Percentiles rank a stretch among this genome's conserved stretches.
phyloP scores from a whole-genome alignment of 1,140 invertebrate genomes.

The Argopecten irradians region DNA sequence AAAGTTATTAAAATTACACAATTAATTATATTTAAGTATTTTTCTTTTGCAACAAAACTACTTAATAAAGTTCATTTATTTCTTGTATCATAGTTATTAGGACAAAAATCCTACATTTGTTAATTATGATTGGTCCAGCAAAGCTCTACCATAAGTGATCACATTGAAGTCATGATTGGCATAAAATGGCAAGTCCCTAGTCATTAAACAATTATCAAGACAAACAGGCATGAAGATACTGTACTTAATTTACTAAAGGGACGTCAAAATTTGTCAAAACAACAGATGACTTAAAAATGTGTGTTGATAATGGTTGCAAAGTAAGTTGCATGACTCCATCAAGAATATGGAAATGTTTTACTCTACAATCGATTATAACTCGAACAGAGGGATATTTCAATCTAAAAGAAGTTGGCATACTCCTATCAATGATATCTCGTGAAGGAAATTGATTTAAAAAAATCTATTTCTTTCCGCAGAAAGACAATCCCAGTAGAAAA shows the following conservation, averaged over 20 bases:
- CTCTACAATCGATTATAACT: background rate
- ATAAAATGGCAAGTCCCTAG: too few species aligned
- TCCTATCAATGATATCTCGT: background rate
- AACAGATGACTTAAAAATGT: conserved; percentile 38
- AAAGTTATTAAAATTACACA: too few species aligned
- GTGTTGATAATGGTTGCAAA: background rate
- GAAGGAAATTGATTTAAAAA: background rate
- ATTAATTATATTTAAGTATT: too few species aligned
- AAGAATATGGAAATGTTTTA: conserved; percentile 40
- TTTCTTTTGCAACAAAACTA: too few species aligned
- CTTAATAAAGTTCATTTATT: too few species aligned
- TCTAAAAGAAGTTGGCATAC: background rate
- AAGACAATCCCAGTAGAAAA: background rate
- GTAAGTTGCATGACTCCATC: conserved; percentile 36
- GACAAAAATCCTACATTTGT: too few species aligned
- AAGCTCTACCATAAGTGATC: too few species aligned
- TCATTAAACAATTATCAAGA: too few species aligned
- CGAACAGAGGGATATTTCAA: background rate
- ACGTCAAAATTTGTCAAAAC: conserved; percentile 44
- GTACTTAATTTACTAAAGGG: conserved; percentile 1
- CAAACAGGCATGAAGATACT: too few species aligned
- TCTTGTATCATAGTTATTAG: too few species aligned
- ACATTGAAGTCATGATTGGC: too few species aligned
- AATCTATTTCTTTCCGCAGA: background rate
- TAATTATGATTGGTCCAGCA: too few species aligned